Percentiles rank a stretch among this genome's conserved stretches.
Evolutionary conservation across 2,888 invertebrate species (phyloP).

Genomic region (Drosophila atroscutellata): DNA sequence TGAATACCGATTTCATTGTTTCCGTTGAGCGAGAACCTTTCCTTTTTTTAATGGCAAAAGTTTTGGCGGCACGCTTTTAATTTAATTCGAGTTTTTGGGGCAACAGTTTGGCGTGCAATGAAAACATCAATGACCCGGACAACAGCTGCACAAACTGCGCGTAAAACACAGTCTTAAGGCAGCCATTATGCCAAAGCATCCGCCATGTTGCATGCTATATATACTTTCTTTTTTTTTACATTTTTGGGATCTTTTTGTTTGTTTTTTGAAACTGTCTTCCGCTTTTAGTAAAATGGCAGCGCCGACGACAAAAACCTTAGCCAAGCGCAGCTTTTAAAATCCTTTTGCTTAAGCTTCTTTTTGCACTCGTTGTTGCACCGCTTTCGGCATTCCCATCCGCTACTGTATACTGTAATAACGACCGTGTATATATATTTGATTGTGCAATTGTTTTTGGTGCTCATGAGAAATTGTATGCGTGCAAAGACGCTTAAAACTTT

Average conservation of each 20-base stretch:
- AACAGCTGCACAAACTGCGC: constrained; percentile 56
- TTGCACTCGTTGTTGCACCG: constrained; percentile 46
- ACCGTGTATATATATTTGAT: constrained; percentile 53
- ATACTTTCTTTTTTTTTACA: constrained; percentile 13
- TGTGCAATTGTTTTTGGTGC: constrained; percentile 78
- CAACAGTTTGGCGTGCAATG: constrained; percentile 69
- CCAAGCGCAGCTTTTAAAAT: constrained; percentile 59
- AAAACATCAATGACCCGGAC: constrained; percentile 64
- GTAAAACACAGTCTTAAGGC: constrained; percentile 64
- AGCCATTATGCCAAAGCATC: constrained; percentile 58
- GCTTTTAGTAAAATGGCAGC: constrained; percentile 57
- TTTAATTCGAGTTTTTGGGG: constrained; percentile 52
- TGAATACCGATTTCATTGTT: constrained; percentile 63
- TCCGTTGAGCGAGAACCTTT: constrained; percentile 30
- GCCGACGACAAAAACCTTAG: constrained; percentile 41
- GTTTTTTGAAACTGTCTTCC: constrained; percentile 43
- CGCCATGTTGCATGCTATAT: constrained; percentile 46
- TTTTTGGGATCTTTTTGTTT: constrained; percentile 18
- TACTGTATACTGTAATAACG: constrained; percentile 15
- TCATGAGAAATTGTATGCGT: constrained; percentile 78
- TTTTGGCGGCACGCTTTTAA: constrained; percentile 60
- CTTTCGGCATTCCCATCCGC: constrained; percentile 23
- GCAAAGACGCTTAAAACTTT: constrained; percentile 77
- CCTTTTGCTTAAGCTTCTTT: constrained; percentile 68
- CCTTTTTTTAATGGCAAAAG: constrained; percentile 37